Evolutionary conservation across 2,888 invertebrate species (phyloP).

Genomic region (Acheta domesticus): DNA sequence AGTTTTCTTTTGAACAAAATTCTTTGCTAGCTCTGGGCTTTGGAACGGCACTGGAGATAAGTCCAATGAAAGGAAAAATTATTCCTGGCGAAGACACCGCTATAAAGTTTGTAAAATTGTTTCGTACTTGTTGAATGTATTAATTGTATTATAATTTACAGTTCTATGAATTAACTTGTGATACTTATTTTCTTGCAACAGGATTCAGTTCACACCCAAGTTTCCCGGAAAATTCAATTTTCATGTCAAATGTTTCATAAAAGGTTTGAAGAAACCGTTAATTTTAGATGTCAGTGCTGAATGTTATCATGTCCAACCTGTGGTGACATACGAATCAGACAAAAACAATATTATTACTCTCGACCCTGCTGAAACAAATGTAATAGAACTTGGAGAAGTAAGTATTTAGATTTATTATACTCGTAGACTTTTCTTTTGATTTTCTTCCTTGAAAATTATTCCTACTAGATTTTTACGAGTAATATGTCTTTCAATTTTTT

Average conservation of each 20-base stretch:
- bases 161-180: background rate
- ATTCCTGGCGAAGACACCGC: slow-evolving; percentile 51
- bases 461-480: too few relatives aligned
- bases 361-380: slow-evolving; percentile 42
- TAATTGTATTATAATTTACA: background rate
- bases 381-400: slow-evolving; percentile 49
- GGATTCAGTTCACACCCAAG: slow-evolving; percentile 55
- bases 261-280: slow-evolving; percentile 53
- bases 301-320: slow-evolving; percentile 54
- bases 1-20: slow-evolving; percentile 55
- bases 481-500: too few relatives aligned
- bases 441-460: background rate
- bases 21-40: slow-evolving; percentile 56
- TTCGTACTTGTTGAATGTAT: slow-evolving; percentile 24
- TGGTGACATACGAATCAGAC: slow-evolving; percentile 48
- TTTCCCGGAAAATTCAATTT: slow-evolving; percentile 56
- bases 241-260: slow-evolving; percentile 55
- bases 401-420: slow-evolving; percentile 24
- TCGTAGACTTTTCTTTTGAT: background rate
- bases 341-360: slow-evolving; percentile 41
- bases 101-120: slow-evolving; percentile 50
- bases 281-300: slow-evolving; percentile 53
- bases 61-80: slow-evolving; percentile 53
- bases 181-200: slow-evolving; percentile 42
- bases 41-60: slow-evolving; percentile 52